Percentiles rank a stretch among this genome's conserved stretches.
Conservation (phyloP, 1,140 invertebrate genomes). For the Chionoecetes opilio region DNA sequence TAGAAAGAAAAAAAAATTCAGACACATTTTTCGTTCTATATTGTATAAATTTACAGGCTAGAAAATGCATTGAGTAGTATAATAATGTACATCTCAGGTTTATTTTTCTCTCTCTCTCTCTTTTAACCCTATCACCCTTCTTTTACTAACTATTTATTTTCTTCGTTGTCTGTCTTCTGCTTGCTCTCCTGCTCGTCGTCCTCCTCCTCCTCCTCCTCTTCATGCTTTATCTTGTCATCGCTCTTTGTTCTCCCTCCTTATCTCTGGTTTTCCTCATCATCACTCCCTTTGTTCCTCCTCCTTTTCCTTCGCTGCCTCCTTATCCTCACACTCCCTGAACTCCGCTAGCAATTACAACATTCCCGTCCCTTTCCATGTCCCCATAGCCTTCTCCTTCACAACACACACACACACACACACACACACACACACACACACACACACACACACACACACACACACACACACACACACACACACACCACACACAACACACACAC, state of each 20-base stretch:
- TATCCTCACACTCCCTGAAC: neutral
- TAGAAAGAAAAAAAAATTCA: no score
- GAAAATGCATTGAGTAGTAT: no score
- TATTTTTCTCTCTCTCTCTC: neutral
- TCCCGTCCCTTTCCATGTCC: neutral
- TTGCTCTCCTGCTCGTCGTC: neutral
- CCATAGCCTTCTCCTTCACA: neutral
- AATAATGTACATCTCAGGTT: no score
- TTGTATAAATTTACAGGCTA: no score
- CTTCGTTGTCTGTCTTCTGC: neutral
- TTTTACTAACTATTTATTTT: no score
- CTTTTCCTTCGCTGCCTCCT: neutral
- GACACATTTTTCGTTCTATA: no score
- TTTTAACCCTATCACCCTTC: neutral
- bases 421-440: slow-evolving; percentile 60
- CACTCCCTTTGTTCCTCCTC: neutral
- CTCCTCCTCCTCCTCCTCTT: neutral
- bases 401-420: slow-evolving; percentile 50
- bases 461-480: neutral
- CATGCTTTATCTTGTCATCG: no score
- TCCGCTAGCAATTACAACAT: no score
- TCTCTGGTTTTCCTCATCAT: neutral
- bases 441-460: slow-evolving; percentile 60
- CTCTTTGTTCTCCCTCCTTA: neutral
- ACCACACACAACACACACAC: slow-evolving; percentile 36